These are phyloP conservation scores for Microctenopoma lineatum DNA, from an alignment of 2,797 vertebrate species.

Conservation along the genomic window DNA sequence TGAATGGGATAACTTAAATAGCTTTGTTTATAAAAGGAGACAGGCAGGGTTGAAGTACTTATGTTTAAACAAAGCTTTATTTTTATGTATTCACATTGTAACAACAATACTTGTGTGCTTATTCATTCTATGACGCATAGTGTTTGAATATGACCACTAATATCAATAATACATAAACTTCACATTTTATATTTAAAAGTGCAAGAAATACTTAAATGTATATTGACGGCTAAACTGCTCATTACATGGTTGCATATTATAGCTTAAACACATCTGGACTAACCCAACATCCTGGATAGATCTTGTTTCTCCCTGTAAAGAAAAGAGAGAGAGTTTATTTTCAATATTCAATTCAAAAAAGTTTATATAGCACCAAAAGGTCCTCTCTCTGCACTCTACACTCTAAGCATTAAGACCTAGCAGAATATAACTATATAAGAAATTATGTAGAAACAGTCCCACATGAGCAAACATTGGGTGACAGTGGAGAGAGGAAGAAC, in stretches of 20 bases:
- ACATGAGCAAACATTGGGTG: too few species aligned
- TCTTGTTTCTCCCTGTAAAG: constrained; percentile 64
- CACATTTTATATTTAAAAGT: constrained; percentile 62
- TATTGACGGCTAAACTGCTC: not conserved
- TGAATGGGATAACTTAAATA: constrained; percentile 58
- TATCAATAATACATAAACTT: constrained; percentile 41
- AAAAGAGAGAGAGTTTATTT: constrained; percentile 7
- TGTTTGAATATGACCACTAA: constrained; percentile 15
- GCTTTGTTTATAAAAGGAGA: constrained; percentile 71
- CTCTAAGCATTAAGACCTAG: too few species aligned
- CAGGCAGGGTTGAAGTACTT: constrained; percentile 24
- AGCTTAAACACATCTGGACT: constrained; percentile 8
- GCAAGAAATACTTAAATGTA: constrained; percentile 36
- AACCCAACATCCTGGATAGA: constrained; percentile 62
- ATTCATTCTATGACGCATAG: constrained; percentile 6
- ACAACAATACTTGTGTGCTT: constrained; percentile 21
- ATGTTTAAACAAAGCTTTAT: constrained; percentile 54
- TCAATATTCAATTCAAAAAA: too few species aligned
- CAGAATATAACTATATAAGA: too few species aligned
- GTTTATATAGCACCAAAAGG: too few species aligned
- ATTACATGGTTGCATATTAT: too few species aligned
- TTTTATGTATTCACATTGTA: constrained; percentile 53
- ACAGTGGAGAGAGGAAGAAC: too few species aligned
- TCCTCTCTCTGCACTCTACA: too few species aligned
- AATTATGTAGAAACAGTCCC: too few species aligned